Conservation (phyloP, 2,113 vertebrate species). For the Syngnathus typhle region DNA sequence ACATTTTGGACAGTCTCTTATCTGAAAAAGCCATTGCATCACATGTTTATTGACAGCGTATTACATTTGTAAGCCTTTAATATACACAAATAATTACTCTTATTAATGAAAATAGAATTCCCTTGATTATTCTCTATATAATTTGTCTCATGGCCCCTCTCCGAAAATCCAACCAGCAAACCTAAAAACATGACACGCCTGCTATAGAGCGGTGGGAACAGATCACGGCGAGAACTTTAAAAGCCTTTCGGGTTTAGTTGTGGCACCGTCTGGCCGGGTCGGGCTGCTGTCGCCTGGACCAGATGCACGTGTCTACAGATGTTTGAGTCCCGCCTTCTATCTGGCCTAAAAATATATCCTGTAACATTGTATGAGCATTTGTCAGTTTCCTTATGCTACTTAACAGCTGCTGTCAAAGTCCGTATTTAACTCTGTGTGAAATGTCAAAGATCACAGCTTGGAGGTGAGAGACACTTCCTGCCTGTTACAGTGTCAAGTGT, state of each 20-base stretch:
- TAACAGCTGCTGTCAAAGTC: slow-evolving; percentile 15
- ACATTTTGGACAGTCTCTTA: too few species aligned
- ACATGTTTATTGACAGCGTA: too few species aligned
- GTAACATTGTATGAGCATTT: slow-evolving; percentile 2
- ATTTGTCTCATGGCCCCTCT: slow-evolving; percentile 44
- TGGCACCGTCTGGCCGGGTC: slow-evolving; percentile 7
- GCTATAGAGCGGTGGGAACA: slow-evolving; percentile 53
- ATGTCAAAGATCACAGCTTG: slow-evolving; percentile 1
- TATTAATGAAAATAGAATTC: not conserved
- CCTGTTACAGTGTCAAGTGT: not conserved
- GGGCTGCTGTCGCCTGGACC: slow-evolving; percentile 11
- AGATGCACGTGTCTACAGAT: slow-evolving; percentile 17
- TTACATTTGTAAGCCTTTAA: too few species aligned
- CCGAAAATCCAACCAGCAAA: slow-evolving; percentile 27
- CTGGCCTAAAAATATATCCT: slow-evolving; percentile 12
- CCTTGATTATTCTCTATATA: slow-evolving; percentile 20
- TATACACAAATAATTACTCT: too few species aligned
- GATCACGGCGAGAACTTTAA: not conserved
- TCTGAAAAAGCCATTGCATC: too few species aligned
- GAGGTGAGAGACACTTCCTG: slow-evolving; percentile 19
- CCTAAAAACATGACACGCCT: slow-evolving; percentile 38
- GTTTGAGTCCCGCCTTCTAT: not conserved
- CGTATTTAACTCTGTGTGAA: slow-evolving; percentile 9
- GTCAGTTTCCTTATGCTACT: not conserved
- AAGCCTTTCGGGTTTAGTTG: not conserved